phyloP scores from a whole-genome alignment of 2,797 vertebrate genomes.

The Phalloptychus januarius region DNA sequence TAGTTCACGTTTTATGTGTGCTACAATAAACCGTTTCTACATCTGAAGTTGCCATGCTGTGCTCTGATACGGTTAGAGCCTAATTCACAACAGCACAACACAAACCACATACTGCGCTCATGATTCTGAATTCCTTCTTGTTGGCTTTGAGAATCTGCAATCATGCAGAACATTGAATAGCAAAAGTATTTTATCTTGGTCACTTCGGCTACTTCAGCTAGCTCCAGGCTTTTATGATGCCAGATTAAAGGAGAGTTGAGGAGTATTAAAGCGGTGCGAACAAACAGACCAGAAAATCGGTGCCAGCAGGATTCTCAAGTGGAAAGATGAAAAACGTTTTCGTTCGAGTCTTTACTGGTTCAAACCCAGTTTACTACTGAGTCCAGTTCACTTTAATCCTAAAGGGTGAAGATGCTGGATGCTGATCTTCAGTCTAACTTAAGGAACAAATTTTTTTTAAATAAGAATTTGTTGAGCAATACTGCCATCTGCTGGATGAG shows the following conservation, averaged over 20 bases:
- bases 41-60: slow-evolving; percentile 15
- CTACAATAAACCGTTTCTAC: slow-evolving; percentile 18
- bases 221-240: slow-evolving; percentile 46
- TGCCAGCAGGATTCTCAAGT: slow-evolving; percentile 22
- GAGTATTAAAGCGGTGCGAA: slow-evolving; percentile 51
- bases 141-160: slow-evolving; percentile 31
- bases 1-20: slow-evolving; percentile 47
- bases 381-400: neutral
- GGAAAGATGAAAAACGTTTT: slow-evolving; percentile 24
- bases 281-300: slow-evolving; percentile 35
- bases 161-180: slow-evolving; percentile 22
- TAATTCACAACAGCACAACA: slow-evolving; percentile 38
- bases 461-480: slow-evolving; percentile 20
- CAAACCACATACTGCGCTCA: slow-evolving; percentile 18
- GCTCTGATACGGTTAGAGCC: slow-evolving; percentile 3
- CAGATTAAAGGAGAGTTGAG: slow-evolving; percentile 18
- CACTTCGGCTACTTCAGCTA: slow-evolving; percentile 20
- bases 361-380: neutral
- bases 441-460: neutral
- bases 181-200: slow-evolving; percentile 23
- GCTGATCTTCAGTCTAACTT: neutral
- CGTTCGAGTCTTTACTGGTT: slow-evolving; percentile 3
- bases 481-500: slow-evolving; percentile 48
- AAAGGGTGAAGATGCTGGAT: neutral
- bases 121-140: slow-evolving; percentile 45